These are phyloP conservation scores for Coendou prehensilis DNA, from an alignment of 2,797 vertebrate species.

Conservation along the genomic window DNA sequence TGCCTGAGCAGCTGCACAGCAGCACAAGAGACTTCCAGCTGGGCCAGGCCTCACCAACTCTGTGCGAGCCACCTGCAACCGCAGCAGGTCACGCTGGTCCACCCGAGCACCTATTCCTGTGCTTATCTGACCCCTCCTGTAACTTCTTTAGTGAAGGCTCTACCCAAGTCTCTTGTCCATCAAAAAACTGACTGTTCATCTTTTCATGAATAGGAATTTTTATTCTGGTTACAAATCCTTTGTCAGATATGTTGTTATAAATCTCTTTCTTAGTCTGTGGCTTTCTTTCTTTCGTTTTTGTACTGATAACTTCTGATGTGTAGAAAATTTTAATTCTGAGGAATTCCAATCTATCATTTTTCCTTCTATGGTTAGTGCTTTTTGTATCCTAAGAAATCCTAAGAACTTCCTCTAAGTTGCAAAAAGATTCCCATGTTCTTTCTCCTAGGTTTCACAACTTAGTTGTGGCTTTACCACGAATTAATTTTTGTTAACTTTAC, in stretches of 20 bases:
- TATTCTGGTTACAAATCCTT: neutral
- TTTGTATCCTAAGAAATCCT: neutral
- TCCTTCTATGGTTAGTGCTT: neutral
- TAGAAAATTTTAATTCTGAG: conserved; percentile 24
- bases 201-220: neutral
- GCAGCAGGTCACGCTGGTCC: neutral
- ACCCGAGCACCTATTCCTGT: neutral
- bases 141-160: neutral
- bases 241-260: neutral
- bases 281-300: neutral
- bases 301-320: neutral
- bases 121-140: neutral
- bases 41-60: neutral
- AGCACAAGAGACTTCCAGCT: too few relatives aligned
- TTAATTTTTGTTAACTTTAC: neutral
- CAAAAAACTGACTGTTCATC: neutral
- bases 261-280: neutral
- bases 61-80: too few relatives aligned
- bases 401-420: neutral
- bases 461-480: neutral
- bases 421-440: neutral
- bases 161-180: neutral
- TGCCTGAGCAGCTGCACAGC: too few relatives aligned
- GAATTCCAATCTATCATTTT: conserved; percentile 15
- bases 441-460: neutral